Conservation (phyloP, 2,888 invertebrate species). For the Marronus borbonicus region DNA sequence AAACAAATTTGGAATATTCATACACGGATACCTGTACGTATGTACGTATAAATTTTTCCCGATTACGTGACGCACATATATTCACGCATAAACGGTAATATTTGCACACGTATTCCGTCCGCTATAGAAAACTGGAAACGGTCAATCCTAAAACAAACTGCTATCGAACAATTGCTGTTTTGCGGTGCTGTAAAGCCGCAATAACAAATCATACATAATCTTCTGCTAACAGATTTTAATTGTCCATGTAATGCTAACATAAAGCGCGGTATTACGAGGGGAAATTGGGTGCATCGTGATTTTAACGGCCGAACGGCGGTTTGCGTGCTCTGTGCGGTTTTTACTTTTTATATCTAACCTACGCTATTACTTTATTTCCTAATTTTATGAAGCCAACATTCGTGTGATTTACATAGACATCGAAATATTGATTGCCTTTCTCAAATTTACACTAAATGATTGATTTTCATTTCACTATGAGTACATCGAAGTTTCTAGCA, state of each 20-base stretch:
- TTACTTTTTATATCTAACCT: constrained; percentile 61
- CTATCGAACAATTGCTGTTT: constrained; percentile 58
- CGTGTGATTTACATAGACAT: constrained; percentile 3
- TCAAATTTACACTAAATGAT: not conserved
- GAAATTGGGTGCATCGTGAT: constrained; percentile 69
- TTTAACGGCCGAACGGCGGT: constrained; percentile 67
- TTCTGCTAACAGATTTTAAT: constrained; percentile 71
- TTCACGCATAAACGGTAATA: not conserved
- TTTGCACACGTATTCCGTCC: constrained; percentile 9
- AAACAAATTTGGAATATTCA: constrained; percentile 22
- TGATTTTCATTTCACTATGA: not conserved
- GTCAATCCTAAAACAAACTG: constrained; percentile 44
- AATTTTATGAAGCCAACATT: constrained; percentile 53
- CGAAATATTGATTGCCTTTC: constrained; percentile 32
- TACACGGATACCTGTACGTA: not conserved
- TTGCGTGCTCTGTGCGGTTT: constrained; percentile 65
- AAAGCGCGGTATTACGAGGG: constrained; percentile 68
- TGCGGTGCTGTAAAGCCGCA: constrained; percentile 68
- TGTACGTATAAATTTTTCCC: constrained; percentile 6
- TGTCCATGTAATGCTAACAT: constrained; percentile 70
- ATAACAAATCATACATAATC: constrained; percentile 71
- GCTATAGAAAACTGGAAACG: constrained; percentile 39
- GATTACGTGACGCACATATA: not conserved
- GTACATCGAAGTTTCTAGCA: not conserved
- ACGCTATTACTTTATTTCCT: constrained; percentile 60